These are phyloP conservation scores for Hoplostethus atlanticus DNA, from an alignment of 2,797 vertebrate genomes.

Conservation along the genomic window DNA sequence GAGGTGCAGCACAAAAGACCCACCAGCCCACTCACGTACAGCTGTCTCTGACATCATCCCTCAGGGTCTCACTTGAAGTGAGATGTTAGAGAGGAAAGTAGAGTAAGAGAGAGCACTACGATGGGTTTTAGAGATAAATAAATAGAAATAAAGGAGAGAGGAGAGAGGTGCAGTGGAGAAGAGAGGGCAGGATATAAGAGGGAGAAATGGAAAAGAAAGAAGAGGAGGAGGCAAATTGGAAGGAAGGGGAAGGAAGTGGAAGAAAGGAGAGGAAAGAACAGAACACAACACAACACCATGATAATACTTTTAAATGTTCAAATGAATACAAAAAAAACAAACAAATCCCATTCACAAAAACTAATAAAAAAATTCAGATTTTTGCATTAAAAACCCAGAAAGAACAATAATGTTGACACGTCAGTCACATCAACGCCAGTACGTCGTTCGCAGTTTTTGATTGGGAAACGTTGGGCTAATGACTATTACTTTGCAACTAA, in stretches of 20 bases:
- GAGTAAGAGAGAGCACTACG: background rate
- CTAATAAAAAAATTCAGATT: background rate
- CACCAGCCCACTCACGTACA: constrained; percentile 34
- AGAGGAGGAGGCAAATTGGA: background rate
- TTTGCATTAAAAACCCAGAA: too few relatives aligned
- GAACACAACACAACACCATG: too few relatives aligned
- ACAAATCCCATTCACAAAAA: background rate
- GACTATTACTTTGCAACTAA: too few relatives aligned
- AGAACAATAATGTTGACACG: too few relatives aligned
- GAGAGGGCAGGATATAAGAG: background rate
- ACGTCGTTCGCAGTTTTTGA: too few relatives aligned
- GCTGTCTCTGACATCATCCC: constrained; percentile 46
- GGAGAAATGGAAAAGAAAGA: background rate
- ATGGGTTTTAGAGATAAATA: background rate
- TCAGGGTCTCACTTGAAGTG: constrained; percentile 20
- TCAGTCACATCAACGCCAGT: too few relatives aligned
- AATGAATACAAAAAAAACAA: background rate
- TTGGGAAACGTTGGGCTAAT: too few relatives aligned
- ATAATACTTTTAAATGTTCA: too few relatives aligned
- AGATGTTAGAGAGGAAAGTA: constrained; percentile 5
- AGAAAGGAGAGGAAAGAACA: background rate
- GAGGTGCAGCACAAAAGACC: constrained; percentile 24
- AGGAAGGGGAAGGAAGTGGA: background rate
- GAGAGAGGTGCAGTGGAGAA: background rate
- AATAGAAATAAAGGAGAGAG: background rate